These are phyloP conservation scores for Pectinophora gossypiella DNA, from an alignment of 1,140 invertebrate genomes.

Conservation along the genomic window DNA sequence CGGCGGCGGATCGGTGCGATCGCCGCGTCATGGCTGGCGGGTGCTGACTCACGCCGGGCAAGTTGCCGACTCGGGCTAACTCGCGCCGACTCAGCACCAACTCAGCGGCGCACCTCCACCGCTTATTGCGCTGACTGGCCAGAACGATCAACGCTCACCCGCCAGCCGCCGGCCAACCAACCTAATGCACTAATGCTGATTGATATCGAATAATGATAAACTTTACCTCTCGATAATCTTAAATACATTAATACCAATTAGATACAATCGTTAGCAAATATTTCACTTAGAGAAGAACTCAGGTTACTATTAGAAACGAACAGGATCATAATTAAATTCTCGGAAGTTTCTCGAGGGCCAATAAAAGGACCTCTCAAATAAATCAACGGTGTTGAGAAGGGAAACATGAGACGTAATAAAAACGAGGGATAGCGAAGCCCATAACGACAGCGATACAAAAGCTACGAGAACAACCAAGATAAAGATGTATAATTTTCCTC, in stretches of 20 bases:
- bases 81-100: conserved; percentile 34
- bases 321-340: too few relatives aligned
- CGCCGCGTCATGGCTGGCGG: conserved; percentile 39
- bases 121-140: conserved; percentile 53
- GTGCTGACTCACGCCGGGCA: conserved; percentile 30
- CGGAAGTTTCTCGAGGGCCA: too few relatives aligned
- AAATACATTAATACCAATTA: neutral
- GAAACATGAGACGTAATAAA: neutral
- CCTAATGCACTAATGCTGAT: conserved; percentile 52
- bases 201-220: conserved; percentile 48
- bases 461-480: too few relatives aligned
- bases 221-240: too few relatives aligned
- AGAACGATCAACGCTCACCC: conserved; percentile 36
- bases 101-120: conserved; percentile 45
- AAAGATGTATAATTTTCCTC: too few relatives aligned
- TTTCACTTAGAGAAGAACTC: too few relatives aligned
- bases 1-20: conserved; percentile 44
- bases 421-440: neutral
- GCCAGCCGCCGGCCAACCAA: too few relatives aligned
- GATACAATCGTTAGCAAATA: too few relatives aligned
- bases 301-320: too few relatives aligned
- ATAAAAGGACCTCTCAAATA: too few relatives aligned
- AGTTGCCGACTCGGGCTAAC: conserved; percentile 32
- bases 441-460: too few relatives aligned
- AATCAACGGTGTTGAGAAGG: neutral